Base-by-base conservation (phyloP, 2,888 invertebrate genomes). In the Drosophila buzzatii region DNA sequence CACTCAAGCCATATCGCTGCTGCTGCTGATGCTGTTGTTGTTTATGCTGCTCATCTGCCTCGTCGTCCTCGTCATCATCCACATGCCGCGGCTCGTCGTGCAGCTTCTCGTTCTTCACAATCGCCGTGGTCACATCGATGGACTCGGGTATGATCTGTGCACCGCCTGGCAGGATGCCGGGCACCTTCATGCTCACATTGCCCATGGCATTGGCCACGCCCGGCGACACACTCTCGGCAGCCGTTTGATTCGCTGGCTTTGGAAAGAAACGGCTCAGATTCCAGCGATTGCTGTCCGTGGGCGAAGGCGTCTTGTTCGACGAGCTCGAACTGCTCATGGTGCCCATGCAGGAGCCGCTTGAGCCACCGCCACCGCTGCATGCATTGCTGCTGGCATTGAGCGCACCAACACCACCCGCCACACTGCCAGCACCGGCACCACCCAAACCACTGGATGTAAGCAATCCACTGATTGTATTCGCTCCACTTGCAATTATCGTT, bases 111-210 rank as follows among this genome's bases (percentile, higher is more conserved):
- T 92, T 92, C 71, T 92, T 92, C n/a, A 93, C 92, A 62, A 90
- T 91, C 18, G 90, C 85, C 59, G 89, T 86, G 33, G 89, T 83
- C 31, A 91, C 85, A 58, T 92, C 82, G 12, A 91, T 90, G 33
- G 91, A 87, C 67, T 92, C 92, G 55, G 91, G 92, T 74, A 91
- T 92, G 44, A 91, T 91, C 57, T 92, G 91, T 7, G 91, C 92
- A 4, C 91, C 92, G 10, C 91, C 92, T 0, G 91, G 90, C 47
- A 91, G 59, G 12, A 91, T 86, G 14, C 90, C 90, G 0, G 92
- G 90, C 73, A 91, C 91, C 56, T 90, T 90, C 81, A 91, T 82
- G 76, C 86, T 90, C 60, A 82, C 88, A 53, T 90, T 87, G 35
- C 90, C 90, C 70, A 86, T 81, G 7, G 81, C 79, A 71, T 74